Percentiles rank a stretch among this genome's conserved stretches.
phyloP scores from a whole-genome alignment of 1,140 invertebrate species.

The Psix sp. region DNA sequence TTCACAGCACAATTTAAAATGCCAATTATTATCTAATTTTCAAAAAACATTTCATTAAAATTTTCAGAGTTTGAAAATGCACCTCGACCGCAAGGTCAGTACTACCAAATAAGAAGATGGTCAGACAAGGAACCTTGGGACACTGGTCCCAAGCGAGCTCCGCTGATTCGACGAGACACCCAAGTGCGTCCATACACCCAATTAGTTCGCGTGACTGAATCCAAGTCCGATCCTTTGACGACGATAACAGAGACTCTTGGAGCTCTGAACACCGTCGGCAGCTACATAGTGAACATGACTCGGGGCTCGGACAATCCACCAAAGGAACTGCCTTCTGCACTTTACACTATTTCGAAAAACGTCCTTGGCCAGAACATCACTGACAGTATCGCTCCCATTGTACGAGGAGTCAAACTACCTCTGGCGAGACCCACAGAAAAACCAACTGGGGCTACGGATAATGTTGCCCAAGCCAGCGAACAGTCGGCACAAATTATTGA shows the following conservation, averaged over 20 bases:
- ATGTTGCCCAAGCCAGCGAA: constrained; percentile 58
- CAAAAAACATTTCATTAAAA: no score
- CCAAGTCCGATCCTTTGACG: constrained; percentile 68
- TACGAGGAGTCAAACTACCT: constrained; percentile 82
- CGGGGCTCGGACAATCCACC: constrained; percentile 76
- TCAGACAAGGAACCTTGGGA: constrained; percentile 63
- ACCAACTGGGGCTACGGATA: constrained; percentile 41
- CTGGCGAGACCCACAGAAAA: constrained; percentile 69
- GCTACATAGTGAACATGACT: constrained; percentile 89
- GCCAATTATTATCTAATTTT: background rate
- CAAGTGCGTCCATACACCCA: constrained; percentile 65
- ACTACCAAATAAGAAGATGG: constrained; percentile 61
- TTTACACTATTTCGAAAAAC: constrained; percentile 89
- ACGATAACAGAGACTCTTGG: constrained; percentile 80
- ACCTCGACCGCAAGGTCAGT: constrained; percentile 28
- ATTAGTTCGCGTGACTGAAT: constrained; percentile 58
- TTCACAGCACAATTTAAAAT: no score
- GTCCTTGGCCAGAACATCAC: constrained; percentile 87
- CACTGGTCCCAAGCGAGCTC: constrained; percentile 55
- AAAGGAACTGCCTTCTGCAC: constrained; percentile 82
- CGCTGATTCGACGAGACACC: constrained; percentile 63
- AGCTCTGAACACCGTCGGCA: constrained; percentile 88
- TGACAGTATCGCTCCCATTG: constrained; percentile 85
- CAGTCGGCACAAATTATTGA: constrained; percentile 61
- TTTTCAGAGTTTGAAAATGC: constrained; percentile 18